A percentile compares a stretch with the other conserved stretches of the same genome.
Evolutionary conservation across 2,797 vertebrate species (phyloP).

Genomic region (Sarcophilus harrisii): DNA sequence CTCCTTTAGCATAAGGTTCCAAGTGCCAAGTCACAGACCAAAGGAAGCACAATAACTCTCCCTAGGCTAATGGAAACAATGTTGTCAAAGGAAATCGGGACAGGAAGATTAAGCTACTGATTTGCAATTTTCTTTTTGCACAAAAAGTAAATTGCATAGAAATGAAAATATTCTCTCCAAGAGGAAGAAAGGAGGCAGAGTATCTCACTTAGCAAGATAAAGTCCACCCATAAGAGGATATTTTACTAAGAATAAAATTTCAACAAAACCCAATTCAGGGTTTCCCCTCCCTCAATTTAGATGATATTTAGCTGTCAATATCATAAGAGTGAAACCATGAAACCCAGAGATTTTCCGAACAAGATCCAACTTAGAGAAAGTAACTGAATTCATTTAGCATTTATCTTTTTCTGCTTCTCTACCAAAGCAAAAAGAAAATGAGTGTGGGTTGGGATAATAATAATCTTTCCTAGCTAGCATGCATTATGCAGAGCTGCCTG

Average conservation of each 20-base stretch:
- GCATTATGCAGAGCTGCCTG: slow-evolving; percentile 37
- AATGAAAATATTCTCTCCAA: slow-evolving; percentile 13
- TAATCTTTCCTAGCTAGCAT: background rate
- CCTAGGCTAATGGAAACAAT: slow-evolving; percentile 21
- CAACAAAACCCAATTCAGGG: background rate
- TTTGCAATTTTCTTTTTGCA: slow-evolving; percentile 45
- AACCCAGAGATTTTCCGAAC: background rate
- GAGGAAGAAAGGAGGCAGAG: background rate
- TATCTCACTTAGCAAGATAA: background rate
- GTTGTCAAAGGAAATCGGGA: background rate
- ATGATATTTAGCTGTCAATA: background rate
- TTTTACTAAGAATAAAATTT: slow-evolving; percentile 1
- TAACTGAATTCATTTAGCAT: slow-evolving; percentile 22
- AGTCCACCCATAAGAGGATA: background rate
- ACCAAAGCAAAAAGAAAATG: slow-evolving; percentile 15
- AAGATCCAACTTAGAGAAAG: background rate
- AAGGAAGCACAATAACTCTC: background rate
- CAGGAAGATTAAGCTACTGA: slow-evolving; percentile 8
- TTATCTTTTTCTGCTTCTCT: background rate
- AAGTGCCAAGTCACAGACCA: slow-evolving; percentile 15
- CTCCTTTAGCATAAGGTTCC: slow-evolving; percentile 17
- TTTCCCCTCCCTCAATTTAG: background rate
- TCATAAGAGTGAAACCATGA: background rate
- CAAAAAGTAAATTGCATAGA: background rate
- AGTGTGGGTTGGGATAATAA: background rate